Percentiles rank a stretch among this genome's conserved stretches.
phyloP scores from a whole-genome alignment of 1,140 invertebrate genomes.

The Lamellibrachia luymesi region DNA sequence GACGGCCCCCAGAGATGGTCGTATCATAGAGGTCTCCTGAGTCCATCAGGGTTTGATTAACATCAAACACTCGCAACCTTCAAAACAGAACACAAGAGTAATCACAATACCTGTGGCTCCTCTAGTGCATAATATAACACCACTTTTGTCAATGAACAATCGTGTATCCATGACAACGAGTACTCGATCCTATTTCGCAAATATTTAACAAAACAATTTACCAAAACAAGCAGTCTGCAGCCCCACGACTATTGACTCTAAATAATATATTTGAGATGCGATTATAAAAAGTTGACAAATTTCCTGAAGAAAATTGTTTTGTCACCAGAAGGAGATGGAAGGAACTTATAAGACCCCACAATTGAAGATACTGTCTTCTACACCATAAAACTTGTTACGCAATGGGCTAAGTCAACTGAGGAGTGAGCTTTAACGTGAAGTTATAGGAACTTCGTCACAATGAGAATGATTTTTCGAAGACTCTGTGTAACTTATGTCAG shows the following conservation, averaged over 20 bases:
- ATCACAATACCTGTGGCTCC: too few relatives aligned
- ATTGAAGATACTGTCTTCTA: not conserved
- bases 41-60: constrained; percentile 28
- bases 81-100: not conserved
- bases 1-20: constrained; percentile 35
- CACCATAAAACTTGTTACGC: not conserved
- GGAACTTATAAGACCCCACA: not conserved
- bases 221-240: too few relatives aligned
- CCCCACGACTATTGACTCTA: too few relatives aligned
- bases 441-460: too few relatives aligned
- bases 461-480: not conserved
- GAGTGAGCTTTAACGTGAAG: too few relatives aligned
- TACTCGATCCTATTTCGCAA: too few relatives aligned
- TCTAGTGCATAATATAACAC: too few relatives aligned
- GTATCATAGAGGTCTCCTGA: constrained; percentile 36
- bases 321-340: not conserved
- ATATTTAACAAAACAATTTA: too few relatives aligned
- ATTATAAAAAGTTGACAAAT: not conserved
- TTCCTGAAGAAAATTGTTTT: not conserved
- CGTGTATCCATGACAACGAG: too few relatives aligned
- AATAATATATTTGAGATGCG: too few relatives aligned
- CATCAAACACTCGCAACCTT: constrained; percentile 32
- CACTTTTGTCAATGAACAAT: too few relatives aligned
- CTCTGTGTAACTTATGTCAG: not conserved
- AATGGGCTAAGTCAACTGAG: too few relatives aligned